These are phyloP conservation scores for Plecotus auritus DNA, from an alignment of 2,113 vertebrate species.

Conservation along the genomic window DNA sequence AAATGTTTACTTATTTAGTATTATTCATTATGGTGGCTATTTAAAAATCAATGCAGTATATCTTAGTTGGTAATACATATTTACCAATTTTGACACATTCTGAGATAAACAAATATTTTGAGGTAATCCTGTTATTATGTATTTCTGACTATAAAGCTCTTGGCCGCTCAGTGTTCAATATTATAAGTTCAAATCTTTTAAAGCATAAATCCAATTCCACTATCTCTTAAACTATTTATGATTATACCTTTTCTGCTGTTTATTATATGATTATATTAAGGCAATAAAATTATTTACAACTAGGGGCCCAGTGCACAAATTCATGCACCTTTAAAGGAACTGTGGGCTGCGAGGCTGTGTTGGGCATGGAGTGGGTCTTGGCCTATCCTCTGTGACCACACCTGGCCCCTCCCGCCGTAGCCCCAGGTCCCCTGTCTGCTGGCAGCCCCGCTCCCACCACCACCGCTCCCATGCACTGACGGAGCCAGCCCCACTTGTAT, in stretches of 20 bases:
- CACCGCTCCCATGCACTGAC: no score
- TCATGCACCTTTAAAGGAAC: no score
- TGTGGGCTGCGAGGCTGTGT: no score
- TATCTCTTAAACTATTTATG: neutral
- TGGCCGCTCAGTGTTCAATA: neutral
- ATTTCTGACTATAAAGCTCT: neutral
- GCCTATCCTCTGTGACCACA: no score
- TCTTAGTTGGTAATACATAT: neutral
- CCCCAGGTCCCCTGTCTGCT: no score
- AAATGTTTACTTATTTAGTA: neutral
- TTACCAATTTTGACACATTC: neutral
- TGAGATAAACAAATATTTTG: neutral
- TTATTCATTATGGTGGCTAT: neutral
- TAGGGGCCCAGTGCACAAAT: no score
- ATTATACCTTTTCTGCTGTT: neutral
- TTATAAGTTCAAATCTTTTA: neutral
- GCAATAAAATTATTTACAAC: neutral
- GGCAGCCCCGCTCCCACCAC: no score
- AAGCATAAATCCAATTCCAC: neutral
- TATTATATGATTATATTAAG: neutral
- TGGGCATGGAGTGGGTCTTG: no score
- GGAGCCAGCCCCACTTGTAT: no score
- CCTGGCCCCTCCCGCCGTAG: no score
- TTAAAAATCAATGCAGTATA: neutral
- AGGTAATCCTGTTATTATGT: neutral